These are phyloP conservation scores for Danio tinwini DNA, from an alignment of 2,797 vertebrate species.

Conservation along the genomic window DNA sequence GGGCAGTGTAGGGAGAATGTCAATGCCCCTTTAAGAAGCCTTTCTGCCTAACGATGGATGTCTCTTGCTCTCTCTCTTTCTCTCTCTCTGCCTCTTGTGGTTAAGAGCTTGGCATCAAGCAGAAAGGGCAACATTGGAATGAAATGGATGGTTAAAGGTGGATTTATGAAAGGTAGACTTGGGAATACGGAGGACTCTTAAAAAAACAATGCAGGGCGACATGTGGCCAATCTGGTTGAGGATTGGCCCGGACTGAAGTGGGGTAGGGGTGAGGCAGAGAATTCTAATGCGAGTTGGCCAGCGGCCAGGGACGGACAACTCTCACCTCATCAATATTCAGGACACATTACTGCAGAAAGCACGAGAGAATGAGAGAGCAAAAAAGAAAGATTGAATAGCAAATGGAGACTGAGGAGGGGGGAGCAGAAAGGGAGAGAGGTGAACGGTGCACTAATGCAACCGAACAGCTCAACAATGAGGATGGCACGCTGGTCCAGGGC, in stretches of 20 bases:
- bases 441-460: conserved; percentile 16
- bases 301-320: conserved; percentile 16
- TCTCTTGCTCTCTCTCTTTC: conserved; percentile 14
- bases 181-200: not conserved
- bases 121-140: conserved; percentile 35
- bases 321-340: conserved; percentile 56
- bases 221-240: not conserved
- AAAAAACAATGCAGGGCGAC: conserved; percentile 1
- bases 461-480: conserved; percentile 25
- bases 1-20: not conserved
- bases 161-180: conserved; percentile 1
- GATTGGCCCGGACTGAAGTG: conserved; percentile 17
- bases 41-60: conserved; percentile 14
- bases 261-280: conserved; percentile 5
- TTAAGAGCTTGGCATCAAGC: not conserved
- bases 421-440: not conserved
- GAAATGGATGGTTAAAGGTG: conserved; percentile 16
- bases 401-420: not conserved
- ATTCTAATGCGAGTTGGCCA: conserved; percentile 34
- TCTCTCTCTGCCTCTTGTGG: conserved; percentile 27
- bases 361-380: conserved; percentile 8
- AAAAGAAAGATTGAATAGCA: conserved; percentile 19
- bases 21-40: conserved; percentile 45
- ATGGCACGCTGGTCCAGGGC: not conserved
- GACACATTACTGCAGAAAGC: conserved; percentile 50